Percentiles rank a stretch among this genome's conserved stretches.
Evolutionary conservation across 2,797 vertebrate genomes (phyloP).

Genomic region (Potorous gilbertii): DNA sequence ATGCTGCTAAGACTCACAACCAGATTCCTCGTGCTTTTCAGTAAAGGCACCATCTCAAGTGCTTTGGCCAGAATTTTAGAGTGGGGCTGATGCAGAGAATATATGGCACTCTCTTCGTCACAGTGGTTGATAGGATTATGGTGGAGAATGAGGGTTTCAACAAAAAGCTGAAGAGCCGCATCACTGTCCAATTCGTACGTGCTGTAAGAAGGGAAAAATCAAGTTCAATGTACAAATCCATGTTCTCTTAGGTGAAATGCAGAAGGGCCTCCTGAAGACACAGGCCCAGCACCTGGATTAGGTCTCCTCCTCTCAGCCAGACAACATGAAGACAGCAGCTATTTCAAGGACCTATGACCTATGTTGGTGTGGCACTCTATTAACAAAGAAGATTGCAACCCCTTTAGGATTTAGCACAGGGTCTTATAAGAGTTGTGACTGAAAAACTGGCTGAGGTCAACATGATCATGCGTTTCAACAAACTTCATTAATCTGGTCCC

Average conservation of each 20-base stretch:
- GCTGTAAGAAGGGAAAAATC: constrained; percentile 78
- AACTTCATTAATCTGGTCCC: neutral
- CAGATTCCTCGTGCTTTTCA: constrained; percentile 89
- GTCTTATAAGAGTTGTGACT: neutral
- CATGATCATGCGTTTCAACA: neutral
- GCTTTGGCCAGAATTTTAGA: constrained; percentile 86
- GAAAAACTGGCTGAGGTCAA: neutral
- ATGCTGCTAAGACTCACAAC: constrained; percentile 89
- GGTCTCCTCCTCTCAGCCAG: neutral
- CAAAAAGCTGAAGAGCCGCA: constrained; percentile 91
- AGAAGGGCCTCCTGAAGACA: neutral
- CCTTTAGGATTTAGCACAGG: neutral
- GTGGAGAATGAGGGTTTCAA: constrained; percentile 93
- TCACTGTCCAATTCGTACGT: constrained; percentile 92
- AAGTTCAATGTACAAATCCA: neutral
- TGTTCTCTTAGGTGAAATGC: neutral
- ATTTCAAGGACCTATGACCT: neutral
- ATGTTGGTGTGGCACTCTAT: neutral
- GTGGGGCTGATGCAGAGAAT: constrained; percentile 71
- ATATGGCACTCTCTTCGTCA: constrained; percentile 66
- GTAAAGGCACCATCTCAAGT: constrained; percentile 89
- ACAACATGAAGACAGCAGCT: neutral
- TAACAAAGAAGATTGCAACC: neutral
- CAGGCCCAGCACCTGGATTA: neutral
- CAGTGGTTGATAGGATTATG: constrained; percentile 68